These are phyloP conservation scores for Luidia sarsii DNA, from an alignment of 53 echinoderm and acorn worm genomes.

Conservation along the genomic window DNA sequence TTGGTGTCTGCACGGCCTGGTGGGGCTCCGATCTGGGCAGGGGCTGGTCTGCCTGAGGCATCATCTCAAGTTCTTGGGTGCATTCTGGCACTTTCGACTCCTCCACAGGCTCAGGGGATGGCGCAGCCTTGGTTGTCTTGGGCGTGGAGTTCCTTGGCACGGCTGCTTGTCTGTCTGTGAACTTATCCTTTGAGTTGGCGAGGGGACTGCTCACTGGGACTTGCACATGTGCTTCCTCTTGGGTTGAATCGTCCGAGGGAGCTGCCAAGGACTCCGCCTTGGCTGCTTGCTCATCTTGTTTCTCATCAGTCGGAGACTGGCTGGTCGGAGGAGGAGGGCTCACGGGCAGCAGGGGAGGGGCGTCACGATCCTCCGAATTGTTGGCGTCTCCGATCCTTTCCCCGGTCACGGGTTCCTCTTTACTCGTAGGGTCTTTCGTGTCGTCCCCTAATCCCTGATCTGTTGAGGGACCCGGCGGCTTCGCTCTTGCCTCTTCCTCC, in stretches of 20 bases:
- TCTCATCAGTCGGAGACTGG: background rate
- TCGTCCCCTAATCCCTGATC: too few relatives aligned
- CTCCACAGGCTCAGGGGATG: constrained; percentile 7
- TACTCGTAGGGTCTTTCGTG: too few relatives aligned
- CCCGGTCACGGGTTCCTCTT: constrained; percentile 3
- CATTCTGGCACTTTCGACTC: constrained; percentile 11
- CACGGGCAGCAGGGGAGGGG: constrained; percentile 25
- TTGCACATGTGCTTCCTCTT: background rate
- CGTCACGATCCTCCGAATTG: background rate
- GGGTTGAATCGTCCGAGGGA: background rate
- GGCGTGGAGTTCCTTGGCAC: constrained; percentile 33
- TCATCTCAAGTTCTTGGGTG: background rate
- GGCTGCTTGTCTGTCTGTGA: background rate
- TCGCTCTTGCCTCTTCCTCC: background rate
- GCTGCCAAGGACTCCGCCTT: background rate
- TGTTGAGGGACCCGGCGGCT: too few relatives aligned
- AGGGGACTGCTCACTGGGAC: background rate
- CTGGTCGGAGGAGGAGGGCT: constrained; percentile 44
- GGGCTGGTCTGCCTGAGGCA: background rate
- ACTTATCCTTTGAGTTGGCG: background rate
- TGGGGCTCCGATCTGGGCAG: background rate
- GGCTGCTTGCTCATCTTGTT: background rate
- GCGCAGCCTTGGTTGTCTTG: constrained; percentile 16
- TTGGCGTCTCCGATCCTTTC: background rate
- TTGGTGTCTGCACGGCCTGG: background rate